These are phyloP conservation scores for Ctenoplectra terminalis DNA, from an alignment of 1,140 invertebrate genomes.

Conservation along the genomic window DNA sequence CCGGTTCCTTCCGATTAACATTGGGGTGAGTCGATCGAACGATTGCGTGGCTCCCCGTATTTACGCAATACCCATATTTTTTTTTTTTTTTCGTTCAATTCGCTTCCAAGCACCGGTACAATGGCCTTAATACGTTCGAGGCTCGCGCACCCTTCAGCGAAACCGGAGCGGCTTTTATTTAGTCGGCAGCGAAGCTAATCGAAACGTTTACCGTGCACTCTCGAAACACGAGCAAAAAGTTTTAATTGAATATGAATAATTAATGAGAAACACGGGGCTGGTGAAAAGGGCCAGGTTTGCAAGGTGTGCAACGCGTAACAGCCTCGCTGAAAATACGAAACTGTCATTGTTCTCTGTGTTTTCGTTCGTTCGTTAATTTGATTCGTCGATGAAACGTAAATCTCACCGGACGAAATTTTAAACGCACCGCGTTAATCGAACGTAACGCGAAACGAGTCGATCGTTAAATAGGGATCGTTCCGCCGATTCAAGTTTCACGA, in stretches of 20 bases:
- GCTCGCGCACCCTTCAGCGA: constrained; percentile 31
- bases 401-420: background rate
- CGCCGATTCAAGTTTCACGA: background rate
- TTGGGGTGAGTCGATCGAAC: constrained; percentile 27
- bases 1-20: constrained; percentile 52
- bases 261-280: constrained; percentile 32
- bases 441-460: background rate
- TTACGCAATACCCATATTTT: constrained; percentile 49
- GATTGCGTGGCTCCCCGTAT: constrained; percentile 29
- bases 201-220: constrained; percentile 61
- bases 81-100: constrained; percentile 19
- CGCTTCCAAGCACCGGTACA: constrained; percentile 33
- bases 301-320: constrained; percentile 15
- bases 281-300: background rate
- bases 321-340: background rate
- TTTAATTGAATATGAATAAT: constrained; percentile 69
- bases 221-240: constrained; percentile 53
- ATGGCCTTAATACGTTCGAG: constrained; percentile 36
- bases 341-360: constrained; percentile 22
- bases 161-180: constrained; percentile 25
- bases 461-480: background rate
- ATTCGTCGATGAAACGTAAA: background rate
- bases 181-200: constrained; percentile 51
- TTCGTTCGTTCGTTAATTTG: background rate
- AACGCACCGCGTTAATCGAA: background rate